phyloP scores from a whole-genome alignment of 1,140 invertebrate genomes.

The Drosophila saltans region DNA sequence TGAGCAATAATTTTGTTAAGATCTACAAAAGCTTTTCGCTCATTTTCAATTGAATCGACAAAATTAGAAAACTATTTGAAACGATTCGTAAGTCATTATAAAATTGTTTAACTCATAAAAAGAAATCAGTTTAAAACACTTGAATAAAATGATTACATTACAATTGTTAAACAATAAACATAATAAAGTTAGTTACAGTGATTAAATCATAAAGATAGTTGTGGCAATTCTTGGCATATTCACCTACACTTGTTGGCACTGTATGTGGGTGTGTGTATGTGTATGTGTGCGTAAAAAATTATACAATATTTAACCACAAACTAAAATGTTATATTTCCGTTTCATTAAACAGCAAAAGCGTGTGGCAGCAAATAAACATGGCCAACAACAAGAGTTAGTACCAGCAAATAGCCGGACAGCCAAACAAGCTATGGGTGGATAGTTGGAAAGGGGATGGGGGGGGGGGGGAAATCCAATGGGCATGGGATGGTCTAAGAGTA shows the following conservation, averaged over 20 bases:
- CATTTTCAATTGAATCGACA: too few relatives aligned
- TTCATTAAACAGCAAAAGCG: constrained; percentile 75
- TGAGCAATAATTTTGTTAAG: too few relatives aligned
- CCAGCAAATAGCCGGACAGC: constrained; percentile 64
- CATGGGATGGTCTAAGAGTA: background rate
- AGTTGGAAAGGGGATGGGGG: constrained; percentile 29
- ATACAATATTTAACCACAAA: constrained; percentile 74
- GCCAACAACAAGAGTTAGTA: constrained; percentile 51
- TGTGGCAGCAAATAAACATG: constrained; percentile 63
- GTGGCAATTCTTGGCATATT: background rate
- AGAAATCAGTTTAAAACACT: background rate
- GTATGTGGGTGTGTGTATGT: constrained; percentile 18
- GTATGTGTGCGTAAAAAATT: constrained; percentile 43
- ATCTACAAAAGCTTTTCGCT: too few relatives aligned
- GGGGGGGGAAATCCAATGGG: constrained; percentile 43
- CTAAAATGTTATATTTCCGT: constrained; percentile 75
- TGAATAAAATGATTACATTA: background rate
- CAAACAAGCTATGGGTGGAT: constrained; percentile 29
- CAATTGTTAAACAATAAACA: background rate
- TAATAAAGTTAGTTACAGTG: background rate
- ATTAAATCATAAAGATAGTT: constrained; percentile 45
- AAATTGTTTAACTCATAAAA: too few relatives aligned
- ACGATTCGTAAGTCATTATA: too few relatives aligned
- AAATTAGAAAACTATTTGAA: too few relatives aligned
- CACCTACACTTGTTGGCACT: background rate